phyloP scores from a whole-genome alignment of 2,888 invertebrate species.

The Anthophora plumipes region DNA sequence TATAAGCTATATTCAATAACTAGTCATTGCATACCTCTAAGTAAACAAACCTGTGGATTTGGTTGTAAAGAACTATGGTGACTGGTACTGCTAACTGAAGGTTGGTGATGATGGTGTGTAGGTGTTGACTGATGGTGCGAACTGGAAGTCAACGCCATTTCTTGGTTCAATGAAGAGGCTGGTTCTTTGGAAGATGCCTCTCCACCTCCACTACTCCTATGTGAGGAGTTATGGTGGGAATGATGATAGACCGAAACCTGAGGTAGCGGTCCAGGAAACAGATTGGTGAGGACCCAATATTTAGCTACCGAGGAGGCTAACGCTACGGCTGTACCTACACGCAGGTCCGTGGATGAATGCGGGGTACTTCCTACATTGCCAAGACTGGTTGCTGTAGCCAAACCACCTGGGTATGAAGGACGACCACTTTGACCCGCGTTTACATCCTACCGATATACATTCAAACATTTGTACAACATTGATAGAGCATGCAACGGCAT shows the following conservation, averaged over 20 bases:
- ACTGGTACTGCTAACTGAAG: slow-evolving; percentile 76
- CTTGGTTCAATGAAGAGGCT: slow-evolving; percentile 78
- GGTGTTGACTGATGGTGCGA: slow-evolving; percentile 79
- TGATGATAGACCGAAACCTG: slow-evolving; percentile 90
- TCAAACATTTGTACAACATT: slow-evolving; percentile 83
- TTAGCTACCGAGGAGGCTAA: slow-evolving; percentile 91
- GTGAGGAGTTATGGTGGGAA: slow-evolving; percentile 85
- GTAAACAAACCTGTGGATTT: slow-evolving; percentile 82
- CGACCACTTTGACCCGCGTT: slow-evolving; percentile 83
- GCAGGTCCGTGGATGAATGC: slow-evolving; percentile 82
- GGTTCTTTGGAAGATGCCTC: slow-evolving; percentile 79
- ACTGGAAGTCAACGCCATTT: slow-evolving; percentile 80
- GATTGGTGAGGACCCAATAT: slow-evolving; percentile 93
- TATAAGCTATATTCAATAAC: slow-evolving; percentile 49
- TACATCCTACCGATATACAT: slow-evolving; percentile 84
- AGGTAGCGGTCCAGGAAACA: slow-evolving; percentile 91
- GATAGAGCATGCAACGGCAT: slow-evolving; percentile 82
- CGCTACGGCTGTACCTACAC: slow-evolving; percentile 87
- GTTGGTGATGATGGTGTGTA: slow-evolving; percentile 79
- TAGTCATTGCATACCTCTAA: slow-evolving; percentile 72
- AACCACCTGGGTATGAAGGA: slow-evolving; percentile 82
- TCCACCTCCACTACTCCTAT: slow-evolving; percentile 87
- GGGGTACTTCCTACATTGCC: slow-evolving; percentile 82
- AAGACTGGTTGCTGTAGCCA: slow-evolving; percentile 81
- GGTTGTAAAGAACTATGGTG: slow-evolving; percentile 81